Conservation (phyloP, 2,113 vertebrate species). For the Rissa tridactyla region DNA sequence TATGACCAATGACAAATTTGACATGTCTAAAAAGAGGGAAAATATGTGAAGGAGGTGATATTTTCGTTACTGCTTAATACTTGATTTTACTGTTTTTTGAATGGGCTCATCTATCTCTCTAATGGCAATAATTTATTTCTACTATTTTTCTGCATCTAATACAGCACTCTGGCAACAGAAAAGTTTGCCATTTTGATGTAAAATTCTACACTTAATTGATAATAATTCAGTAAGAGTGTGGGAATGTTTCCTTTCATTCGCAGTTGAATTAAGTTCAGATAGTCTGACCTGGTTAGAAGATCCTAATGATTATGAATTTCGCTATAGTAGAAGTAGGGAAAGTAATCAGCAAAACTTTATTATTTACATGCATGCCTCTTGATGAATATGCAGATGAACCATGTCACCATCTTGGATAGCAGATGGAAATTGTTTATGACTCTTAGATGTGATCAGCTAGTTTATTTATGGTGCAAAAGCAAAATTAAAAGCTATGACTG, state of each 20-base stretch:
- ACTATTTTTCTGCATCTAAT: background rate
- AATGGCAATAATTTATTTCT: background rate
- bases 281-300: background rate
- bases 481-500: conserved; percentile 42
- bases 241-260: background rate
- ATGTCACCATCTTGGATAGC: conserved; percentile 34
- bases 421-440: conserved; percentile 58
- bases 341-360: background rate
- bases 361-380: conserved; percentile 11
- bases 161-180: background rate
- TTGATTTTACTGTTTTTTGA: background rate
- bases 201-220: background rate
- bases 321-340: background rate
- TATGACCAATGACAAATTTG: background rate
- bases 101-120: background rate
- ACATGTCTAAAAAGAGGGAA: background rate
- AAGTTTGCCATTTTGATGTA: background rate
- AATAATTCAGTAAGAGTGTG: background rate
- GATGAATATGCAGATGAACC: conserved; percentile 49
- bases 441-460: conserved; percentile 9
- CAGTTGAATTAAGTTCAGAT: background rate
- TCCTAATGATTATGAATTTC: background rate
- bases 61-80: background rate
- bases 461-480: conserved; percentile 59
- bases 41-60: background rate